Evolutionary conservation across 2,797 vertebrate species (phyloP), one percentile per base, ranked within the genome.

Genomic region (Hemitrygon akajei): DNA sequence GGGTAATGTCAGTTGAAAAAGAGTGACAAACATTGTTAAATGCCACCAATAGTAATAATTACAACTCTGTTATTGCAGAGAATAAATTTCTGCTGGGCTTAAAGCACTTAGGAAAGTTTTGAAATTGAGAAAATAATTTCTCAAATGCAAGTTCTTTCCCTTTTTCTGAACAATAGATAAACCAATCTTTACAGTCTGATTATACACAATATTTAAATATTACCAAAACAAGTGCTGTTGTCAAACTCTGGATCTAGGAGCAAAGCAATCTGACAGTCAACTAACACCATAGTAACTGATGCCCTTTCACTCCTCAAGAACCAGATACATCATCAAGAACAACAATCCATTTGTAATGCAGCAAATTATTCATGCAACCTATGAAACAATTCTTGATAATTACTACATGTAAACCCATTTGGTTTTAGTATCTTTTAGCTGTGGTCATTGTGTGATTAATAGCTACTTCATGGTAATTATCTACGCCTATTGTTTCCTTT

Each of bases 401-500:
- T 66, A 66, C n/a, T 89, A 10, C 16, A 34, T 34, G 58, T 63
- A 87, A 87, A 66, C 58, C 30, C n/a, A 25, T 22, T 89, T 89
- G 86, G 69, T 89, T 89, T 30, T 63, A 16, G 60, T 89, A 34
- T 69, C 86, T 16, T 89, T 89, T 37, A 89, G 86, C 63, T 89
- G n/a, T 89, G 86, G 86, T 69, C 63, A 69, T 16, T 20, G 10
- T 63, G 82, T 89, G 86, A 89, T 89, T 89, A 37, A 89, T 63
- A 66, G 63, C 60, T 22, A 69, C n/a, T 69, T 18, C 20, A 89
- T 7, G 18, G 22, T 69, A 69, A 89, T 69, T 89, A 89, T 14
- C 63, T 37, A 34, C 18, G n/a, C 22, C 63, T 87, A 63, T 63
- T 69, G 86, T 89, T 89, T 37, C 60, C 63, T 69, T 89, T 89